A percentile compares a stretch with the other conserved stretches of the same genome.
phyloP scores from a whole-genome alignment of 2,888 invertebrate species.

The Ypsolopha sequella region DNA sequence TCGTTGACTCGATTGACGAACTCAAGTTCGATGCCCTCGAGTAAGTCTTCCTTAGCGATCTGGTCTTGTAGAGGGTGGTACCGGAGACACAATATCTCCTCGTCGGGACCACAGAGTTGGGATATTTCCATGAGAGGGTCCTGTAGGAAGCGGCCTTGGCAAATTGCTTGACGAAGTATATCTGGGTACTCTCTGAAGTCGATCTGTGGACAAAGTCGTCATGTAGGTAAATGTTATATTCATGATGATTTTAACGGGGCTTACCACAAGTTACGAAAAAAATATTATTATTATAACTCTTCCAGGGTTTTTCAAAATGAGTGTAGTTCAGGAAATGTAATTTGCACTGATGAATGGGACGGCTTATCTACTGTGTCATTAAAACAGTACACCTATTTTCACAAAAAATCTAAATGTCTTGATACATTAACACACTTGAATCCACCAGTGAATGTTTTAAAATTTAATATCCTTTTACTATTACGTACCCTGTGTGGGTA shows the following conservation, averaged over 20 bases:
- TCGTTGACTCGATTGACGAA: conserved; percentile 97
- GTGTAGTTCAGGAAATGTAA: too few species aligned
- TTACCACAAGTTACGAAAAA: not conserved
- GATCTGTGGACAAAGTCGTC: conserved; percentile 34
- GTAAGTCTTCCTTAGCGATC: conserved; percentile 84
- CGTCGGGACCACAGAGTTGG: conserved; percentile 95
- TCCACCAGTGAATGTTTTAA: too few species aligned
- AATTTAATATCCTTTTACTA: too few species aligned
- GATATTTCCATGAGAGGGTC: conserved; percentile 97
- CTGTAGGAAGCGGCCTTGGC: conserved; percentile 91
- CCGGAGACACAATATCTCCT: conserved; percentile 94
- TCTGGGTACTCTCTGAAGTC: conserved; percentile 96
- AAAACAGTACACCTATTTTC: too few species aligned
- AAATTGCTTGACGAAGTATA: conserved; percentile 91
- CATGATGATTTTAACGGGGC: not conserved
- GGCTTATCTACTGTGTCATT: too few species aligned
- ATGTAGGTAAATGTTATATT: not conserved
- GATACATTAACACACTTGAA: too few species aligned
- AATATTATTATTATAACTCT: not conserved
- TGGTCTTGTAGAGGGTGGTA: conserved; percentile 91
- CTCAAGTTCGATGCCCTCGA: conserved; percentile 89
- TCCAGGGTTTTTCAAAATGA: too few species aligned
- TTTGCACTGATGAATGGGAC: too few species aligned
- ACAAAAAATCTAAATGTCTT: too few species aligned
- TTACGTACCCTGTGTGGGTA: too few species aligned